phyloP scores from a whole-genome alignment of 2,888 invertebrate genomes.

The Frankliniella intonsa region DNA sequence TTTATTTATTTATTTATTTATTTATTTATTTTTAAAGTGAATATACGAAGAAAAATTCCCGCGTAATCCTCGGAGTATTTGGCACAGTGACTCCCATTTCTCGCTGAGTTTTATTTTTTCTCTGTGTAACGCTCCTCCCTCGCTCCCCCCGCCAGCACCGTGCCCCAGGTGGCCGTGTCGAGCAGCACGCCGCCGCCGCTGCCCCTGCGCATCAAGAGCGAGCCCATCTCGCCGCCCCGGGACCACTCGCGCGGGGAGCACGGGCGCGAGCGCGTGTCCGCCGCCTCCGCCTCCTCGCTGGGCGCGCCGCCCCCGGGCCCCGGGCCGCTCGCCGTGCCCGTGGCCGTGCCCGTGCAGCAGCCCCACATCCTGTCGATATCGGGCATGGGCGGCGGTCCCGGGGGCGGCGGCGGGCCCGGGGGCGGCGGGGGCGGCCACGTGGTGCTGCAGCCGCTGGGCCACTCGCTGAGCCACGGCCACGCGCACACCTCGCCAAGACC shows the following conservation, averaged over 20 bases:
- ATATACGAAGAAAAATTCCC: too few relatives aligned
- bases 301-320: neutral
- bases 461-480: neutral
- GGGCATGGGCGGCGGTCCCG: neutral
- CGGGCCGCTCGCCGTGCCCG: neutral
- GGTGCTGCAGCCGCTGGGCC: neutral
- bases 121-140: too few relatives aligned
- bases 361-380: constrained; percentile 19
- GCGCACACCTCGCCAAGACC: neutral
- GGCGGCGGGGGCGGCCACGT: neutral
- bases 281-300: neutral
- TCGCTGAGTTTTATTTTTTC: too few relatives aligned
- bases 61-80: too few relatives aligned
- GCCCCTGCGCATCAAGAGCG: constrained; percentile 87
- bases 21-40: too few relatives aligned
- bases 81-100: too few relatives aligned
- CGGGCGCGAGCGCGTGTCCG: constrained; percentile 47
- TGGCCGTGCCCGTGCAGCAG: constrained; percentile 7
- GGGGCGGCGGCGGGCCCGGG: neutral
- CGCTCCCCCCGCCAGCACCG: too few relatives aligned
- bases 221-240: constrained; percentile 90
- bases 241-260: constrained; percentile 49
- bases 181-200: constrained; percentile 74
- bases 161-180: constrained; percentile 70
- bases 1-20: too few relatives aligned